Conservation (phyloP, 92 coral and sea anemone genomes). For the Ricordea florida region DNA sequence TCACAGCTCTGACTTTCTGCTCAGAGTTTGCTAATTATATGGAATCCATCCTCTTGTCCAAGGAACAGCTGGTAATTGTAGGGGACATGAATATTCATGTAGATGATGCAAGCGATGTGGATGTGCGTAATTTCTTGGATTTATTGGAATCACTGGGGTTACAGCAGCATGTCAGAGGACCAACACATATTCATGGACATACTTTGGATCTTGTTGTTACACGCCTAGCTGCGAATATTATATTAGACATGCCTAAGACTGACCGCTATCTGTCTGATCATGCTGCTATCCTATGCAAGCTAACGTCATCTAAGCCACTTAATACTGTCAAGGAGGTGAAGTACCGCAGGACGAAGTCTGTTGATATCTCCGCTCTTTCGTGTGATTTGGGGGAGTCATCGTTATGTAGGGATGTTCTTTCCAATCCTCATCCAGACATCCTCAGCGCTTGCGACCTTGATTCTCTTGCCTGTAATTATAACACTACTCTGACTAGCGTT, state of each 20-base stretch:
- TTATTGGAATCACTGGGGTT: constrained; percentile 34
- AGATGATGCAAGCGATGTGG: constrained; percentile 43
- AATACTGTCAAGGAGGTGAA: too few species aligned
- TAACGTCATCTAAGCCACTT: constrained; percentile 45
- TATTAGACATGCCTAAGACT: constrained; percentile 4
- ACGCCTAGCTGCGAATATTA: constrained; percentile 44
- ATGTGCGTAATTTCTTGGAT: constrained; percentile 39
- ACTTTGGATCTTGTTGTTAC: constrained; percentile 39
- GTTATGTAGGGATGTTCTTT: too few species aligned
- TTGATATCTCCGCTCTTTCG: too few species aligned
- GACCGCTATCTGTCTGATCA: constrained; percentile 54
- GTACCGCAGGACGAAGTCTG: too few species aligned
- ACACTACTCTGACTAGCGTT: too few species aligned
- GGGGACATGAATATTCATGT: constrained; percentile 57
- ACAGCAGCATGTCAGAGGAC: constrained; percentile 45
- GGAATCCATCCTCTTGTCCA: constrained; percentile 36
- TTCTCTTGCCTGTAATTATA: too few species aligned
- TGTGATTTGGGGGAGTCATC: too few species aligned
- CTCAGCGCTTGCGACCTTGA: too few species aligned
- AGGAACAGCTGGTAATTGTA: constrained; percentile 37
- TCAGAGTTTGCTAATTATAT: constrained; percentile 46
- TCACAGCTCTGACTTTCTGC: constrained; percentile 42
- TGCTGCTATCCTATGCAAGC: constrained; percentile 33
- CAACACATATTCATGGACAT: constrained; percentile 53
- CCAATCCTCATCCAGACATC: too few species aligned